Base-by-base conservation (phyloP, 2,113 vertebrate species). In the Maccullochella peelii region DNA sequence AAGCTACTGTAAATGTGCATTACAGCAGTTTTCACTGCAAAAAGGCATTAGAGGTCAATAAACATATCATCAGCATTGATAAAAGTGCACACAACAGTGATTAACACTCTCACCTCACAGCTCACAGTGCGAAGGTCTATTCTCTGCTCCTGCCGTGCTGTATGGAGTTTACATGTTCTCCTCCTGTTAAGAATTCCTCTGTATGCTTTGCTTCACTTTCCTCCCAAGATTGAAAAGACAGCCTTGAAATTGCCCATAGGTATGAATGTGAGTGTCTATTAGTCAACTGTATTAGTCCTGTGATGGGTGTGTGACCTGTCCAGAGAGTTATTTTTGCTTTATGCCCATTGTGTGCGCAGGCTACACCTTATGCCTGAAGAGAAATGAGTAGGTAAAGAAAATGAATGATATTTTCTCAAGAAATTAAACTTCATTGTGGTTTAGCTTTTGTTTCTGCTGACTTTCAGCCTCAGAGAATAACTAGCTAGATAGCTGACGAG, bases 211-310 rank as follows among this genome's bases (percentile, higher is more conserved):
- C 1, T 71, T 75, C 25, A 16, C 62, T 33, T 14, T 72, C 55
- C 49, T 52, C 40, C 36, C n/a, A 72, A 71, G 52, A 78, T 80
- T 33, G 59, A 77, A 75, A 30, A 80, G 79, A 63, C 82, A 78
- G 52, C 3, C 69, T 75, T 72, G 11, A 80, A 82, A 82, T 59
- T 50, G 75, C 65, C 54, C 38, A 40, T 6, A 74, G 72, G 58
- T 76, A 23, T 66, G 36, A 50, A 49, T 61, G 52, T 33, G 44
- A 65, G 71, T 18, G 18, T 69, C 58, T 16, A 58, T 40, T n/a
- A n/a, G n/a, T n/a, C n/a, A n/a, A n/a, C 70, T 61, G 49, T 6
- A 40, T 82, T 78, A 80, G 36, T 36, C 14, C 20, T 47, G 49
- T 80, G 68, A 86, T 44, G 38, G 71, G 38, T 42, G 6, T 0